Conservation (phyloP, 2,888 invertebrate genomes). For the Cybosia mesomella region DNA sequence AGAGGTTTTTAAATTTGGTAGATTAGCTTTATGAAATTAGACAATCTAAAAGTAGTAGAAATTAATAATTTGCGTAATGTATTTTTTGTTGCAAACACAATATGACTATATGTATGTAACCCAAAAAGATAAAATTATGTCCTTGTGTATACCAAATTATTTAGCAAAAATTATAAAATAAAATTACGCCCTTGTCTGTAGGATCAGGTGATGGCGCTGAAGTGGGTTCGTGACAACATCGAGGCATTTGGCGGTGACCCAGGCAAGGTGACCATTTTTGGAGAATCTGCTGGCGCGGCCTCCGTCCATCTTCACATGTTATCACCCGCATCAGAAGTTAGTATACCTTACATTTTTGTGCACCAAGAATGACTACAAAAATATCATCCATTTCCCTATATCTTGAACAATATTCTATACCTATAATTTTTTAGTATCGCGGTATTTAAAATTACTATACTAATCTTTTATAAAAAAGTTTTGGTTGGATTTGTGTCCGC, state of each 20-base stretch:
- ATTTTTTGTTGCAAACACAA: too few relatives aligned
- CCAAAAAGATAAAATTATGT: too few relatives aligned
- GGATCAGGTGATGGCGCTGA: conserved; percentile 88
- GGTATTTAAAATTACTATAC: too few relatives aligned
- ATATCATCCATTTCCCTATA: not conserved
- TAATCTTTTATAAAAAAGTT: too few relatives aligned
- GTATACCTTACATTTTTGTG: not conserved
- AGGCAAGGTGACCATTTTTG: conserved; percentile 86
- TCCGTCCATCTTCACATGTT: conserved; percentile 88
- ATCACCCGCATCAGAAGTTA: conserved; percentile 75
- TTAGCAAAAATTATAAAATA: not conserved
- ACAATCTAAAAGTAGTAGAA: too few relatives aligned
- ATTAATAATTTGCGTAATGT: too few relatives aligned
- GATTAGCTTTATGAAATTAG: too few relatives aligned
- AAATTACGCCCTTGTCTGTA: conserved; percentile 46
- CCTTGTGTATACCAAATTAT: not conserved
- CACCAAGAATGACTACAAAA: not conserved
- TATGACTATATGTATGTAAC: too few relatives aligned
- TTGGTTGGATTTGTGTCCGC: too few relatives aligned
- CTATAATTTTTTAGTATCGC: too few relatives aligned
- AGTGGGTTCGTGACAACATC: conserved; percentile 88
- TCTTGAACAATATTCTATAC: not conserved
- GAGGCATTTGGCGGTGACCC: conserved; percentile 88
- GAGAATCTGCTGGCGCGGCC: conserved; percentile 88
- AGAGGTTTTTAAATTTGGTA: too few relatives aligned